These are phyloP conservation scores for Lindbergichthys nudifrons DNA, from an alignment of 2,797 vertebrate genomes.

Conservation along the genomic window DNA sequence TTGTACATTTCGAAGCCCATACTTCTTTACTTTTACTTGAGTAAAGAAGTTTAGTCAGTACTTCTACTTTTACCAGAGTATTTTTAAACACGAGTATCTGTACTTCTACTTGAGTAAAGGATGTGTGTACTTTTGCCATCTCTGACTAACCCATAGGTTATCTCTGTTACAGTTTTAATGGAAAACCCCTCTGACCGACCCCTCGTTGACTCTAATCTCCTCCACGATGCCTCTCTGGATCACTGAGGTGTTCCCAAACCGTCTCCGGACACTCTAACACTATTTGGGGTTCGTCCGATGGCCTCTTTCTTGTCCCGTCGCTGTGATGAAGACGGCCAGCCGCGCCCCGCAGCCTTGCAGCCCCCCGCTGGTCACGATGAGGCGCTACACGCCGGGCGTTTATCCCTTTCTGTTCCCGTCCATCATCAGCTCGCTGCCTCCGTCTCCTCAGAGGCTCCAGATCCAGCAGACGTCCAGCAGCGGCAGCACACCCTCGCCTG, in stretches of 20 bases:
- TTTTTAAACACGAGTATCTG: no score
- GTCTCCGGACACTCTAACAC: slow-evolving; percentile 61
- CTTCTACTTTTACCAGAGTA: no score
- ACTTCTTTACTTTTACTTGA: no score
- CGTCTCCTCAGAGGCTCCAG: slow-evolving; percentile 88
- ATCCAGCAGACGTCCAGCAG: slow-evolving; percentile 88
- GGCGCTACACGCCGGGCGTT: slow-evolving; percentile 89
- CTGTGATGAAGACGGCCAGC: slow-evolving; percentile 90
- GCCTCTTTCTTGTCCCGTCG: slow-evolving; percentile 55
- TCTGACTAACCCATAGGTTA: neutral
- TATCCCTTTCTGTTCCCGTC: slow-evolving; percentile 94
- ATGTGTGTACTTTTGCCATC: no score
- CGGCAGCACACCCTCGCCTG: slow-evolving; percentile 91
- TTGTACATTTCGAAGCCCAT: no score
- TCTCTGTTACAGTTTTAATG: slow-evolving; percentile 66
- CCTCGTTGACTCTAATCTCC: slow-evolving; percentile 4
- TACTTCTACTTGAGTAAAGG: no score
- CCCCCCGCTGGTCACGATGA: slow-evolving; percentile 92
- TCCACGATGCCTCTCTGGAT: slow-evolving; percentile 62
- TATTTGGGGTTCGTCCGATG: slow-evolving; percentile 67
- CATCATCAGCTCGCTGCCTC: slow-evolving; percentile 90
- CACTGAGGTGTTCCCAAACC: slow-evolving; percentile 51
- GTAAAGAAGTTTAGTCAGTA: no score
- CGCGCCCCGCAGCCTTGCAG: slow-evolving; percentile 85
- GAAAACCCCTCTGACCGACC: slow-evolving; percentile 21